These are phyloP conservation scores for Sitta europaea DNA, from an alignment of 2,113 vertebrate genomes.

Conservation along the genomic window DNA sequence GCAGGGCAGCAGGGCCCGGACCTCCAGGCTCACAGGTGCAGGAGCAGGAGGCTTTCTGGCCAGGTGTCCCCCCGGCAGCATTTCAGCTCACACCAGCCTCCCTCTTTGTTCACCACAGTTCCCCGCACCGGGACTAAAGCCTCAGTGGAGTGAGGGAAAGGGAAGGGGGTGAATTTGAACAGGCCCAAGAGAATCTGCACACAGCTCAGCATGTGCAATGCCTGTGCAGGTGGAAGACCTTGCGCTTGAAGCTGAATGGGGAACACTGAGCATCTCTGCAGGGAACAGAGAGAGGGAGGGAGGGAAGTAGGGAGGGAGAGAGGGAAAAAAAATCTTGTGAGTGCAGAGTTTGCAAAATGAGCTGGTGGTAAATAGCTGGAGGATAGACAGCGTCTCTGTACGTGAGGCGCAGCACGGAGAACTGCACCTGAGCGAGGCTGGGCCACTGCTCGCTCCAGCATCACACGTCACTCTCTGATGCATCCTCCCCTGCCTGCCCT, in stretches of 20 bases:
- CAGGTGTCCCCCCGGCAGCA: not conserved
- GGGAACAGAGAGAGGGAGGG: not conserved
- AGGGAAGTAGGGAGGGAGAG: not conserved
- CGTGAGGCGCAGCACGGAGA: constrained; percentile 64
- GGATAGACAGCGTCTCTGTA: constrained; percentile 61
- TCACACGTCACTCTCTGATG: constrained; percentile 13
- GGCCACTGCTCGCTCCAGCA: constrained; percentile 8
- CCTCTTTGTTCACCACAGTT: constrained; percentile 6
- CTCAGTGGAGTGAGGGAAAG: not conserved
- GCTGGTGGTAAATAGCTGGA: constrained; percentile 67
- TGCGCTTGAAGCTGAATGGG: not conserved
- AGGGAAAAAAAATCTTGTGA: not conserved
- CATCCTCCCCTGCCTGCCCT: constrained; percentile 12
- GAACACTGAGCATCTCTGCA: constrained; percentile 22
- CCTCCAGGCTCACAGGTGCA: not conserved
- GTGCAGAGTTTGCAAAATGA: constrained; percentile 64
- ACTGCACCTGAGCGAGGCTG: constrained; percentile 63
- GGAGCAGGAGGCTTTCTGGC: not conserved
- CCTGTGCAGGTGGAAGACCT: not conserved
- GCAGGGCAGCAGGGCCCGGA: fast-evolving
- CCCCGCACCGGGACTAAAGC: not conserved
- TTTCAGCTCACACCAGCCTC: not conserved
- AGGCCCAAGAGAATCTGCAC: not conserved
- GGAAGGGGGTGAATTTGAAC: not conserved
- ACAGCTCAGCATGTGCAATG: fast-evolving